Evolutionary conservation across 2,113 vertebrate genomes (phyloP), one percentile per base, ranked within the genome.

Genomic region (Scopus umbretta): DNA sequence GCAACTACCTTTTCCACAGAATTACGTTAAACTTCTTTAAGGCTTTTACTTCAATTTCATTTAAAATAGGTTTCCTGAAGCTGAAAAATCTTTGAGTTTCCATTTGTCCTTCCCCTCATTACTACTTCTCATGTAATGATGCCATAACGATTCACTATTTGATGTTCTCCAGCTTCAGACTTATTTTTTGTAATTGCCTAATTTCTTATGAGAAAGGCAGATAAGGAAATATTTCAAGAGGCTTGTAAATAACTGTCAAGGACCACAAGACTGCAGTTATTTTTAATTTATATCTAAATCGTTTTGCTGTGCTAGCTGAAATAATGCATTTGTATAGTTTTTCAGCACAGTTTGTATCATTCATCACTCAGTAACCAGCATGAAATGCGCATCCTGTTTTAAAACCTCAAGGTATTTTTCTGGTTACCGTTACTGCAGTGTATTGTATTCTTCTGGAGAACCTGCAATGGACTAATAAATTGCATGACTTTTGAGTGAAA

Each of bases 221-320:
- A 89, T 95, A 95, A 89, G 34, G 29, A 96, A 94, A 85, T 93
- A 92, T 83, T 95, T 97, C 79, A 93, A 95, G 87, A 94, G 76
- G 66, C 82, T 94, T 96, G 90, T 86, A 95, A 97, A 95, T 95
- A 96, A 91, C 84, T 82, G 89, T 80, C 94, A 96, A 82, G 81
- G 75, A 94, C 88, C 87, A 89, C 86, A 94, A 88, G 83, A 87
- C 66, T 92, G 55, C 52, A 71, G 47, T 83, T 95, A 86, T 70
- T 93, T 92, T 96, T 76, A 90, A 95, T 96, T 97, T 97, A 82
- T 67, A 80, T 66, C 80, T 68, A 63, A 89, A 89, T 26, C 59
- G 78, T 66, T 94, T 78, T 96, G 90, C 94, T 97, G 78, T 80
- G 75, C 56, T 76, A 62, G 93, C 67, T 70, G 66, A 96, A 97